A percentile compares a stretch with the other conserved stretches of the same genome.
Evolutionary conservation across 2,888 invertebrate genomes (phyloP).

Genomic region (Strigamia transsilvanica): DNA sequence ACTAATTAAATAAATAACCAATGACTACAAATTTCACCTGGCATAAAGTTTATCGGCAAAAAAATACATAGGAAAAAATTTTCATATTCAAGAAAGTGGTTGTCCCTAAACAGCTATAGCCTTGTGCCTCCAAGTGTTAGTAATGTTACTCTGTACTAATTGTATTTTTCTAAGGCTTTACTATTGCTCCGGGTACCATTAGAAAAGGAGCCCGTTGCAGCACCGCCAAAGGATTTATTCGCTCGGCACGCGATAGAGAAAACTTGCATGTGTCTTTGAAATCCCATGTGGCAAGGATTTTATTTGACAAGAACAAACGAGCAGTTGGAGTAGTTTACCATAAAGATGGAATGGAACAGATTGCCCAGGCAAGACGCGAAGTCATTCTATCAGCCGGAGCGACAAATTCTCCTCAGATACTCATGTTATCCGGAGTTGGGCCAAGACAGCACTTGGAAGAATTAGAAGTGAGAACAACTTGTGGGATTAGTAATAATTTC

Average conservation of each 20-base stretch:
- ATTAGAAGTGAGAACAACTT: neutral
- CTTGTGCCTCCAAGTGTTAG: too few relatives aligned
- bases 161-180: conserved; percentile 70
- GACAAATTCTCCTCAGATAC: conserved; percentile 36
- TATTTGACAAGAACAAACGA: neutral
- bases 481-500: neutral
- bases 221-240: conserved; percentile 84
- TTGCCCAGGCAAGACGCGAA: conserved; percentile 7
- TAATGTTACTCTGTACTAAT: neutral
- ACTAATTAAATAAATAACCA: too few relatives aligned
- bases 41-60: too few relatives aligned
- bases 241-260: conserved; percentile 79
- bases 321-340: conserved; percentile 42
- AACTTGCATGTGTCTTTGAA: conserved; percentile 87
- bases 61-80: too few relatives aligned
- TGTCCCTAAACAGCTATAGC: too few relatives aligned
- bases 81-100: too few relatives aligned
- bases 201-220: conserved; percentile 88
- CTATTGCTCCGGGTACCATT: conserved; percentile 88
- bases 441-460: conserved; percentile 35
- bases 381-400: conserved; percentile 52
- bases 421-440: conserved; percentile 50
- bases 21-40: too few relatives aligned
- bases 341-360: neutral
- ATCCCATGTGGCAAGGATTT: conserved; percentile 77